Evolutionary conservation across 2,888 invertebrate genomes (phyloP), one percentile per base, ranked within the genome.

Genomic region (Spialia ferax): DNA sequence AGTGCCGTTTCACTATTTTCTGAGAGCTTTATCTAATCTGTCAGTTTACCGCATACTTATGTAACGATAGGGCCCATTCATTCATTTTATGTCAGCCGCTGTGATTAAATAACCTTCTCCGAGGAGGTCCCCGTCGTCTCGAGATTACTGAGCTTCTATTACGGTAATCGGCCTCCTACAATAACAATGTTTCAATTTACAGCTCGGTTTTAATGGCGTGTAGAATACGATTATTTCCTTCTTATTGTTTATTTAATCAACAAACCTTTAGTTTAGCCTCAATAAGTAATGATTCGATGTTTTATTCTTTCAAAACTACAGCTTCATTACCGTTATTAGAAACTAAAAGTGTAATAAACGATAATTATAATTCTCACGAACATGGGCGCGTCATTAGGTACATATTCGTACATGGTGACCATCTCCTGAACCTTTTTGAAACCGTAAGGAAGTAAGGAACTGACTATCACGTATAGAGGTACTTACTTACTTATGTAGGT

Each of bases 11-110:
- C 59, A 35, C 63, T 68, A 71, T 71, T 70, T 72, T 73, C 71
- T 66, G 61, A 63, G 57, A 68, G 69, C 48, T 73, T 74, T 75
- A 75, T 80, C 72, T 78, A 75, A 75, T 78, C 70, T 73, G 64
- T 48, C 69, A 71, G 70, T 72, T 76, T 71, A 54, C 72, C 60
- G 66, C 23, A 67, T 71, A 70, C 75, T 74, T 77, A 71, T 76
- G 70, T 63, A 71, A 69, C 54, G 54, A 61, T 55, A 60, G 54
- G 54, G 52, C 22, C 32, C 42, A 67, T 67, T 67, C 66, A 66
- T 66, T 66, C 54, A 54, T 60, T 67, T 67, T 61, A 54, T 63
- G 61, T 61, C 60, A 35, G 55, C 8, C 54, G 59, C 65, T 52
- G 59, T 65, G 65, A 65, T 65, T 65, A 65, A 65, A 65, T 59